Conservation (phyloP, 2,113 vertebrate species). For the Axis porcinus region DNA sequence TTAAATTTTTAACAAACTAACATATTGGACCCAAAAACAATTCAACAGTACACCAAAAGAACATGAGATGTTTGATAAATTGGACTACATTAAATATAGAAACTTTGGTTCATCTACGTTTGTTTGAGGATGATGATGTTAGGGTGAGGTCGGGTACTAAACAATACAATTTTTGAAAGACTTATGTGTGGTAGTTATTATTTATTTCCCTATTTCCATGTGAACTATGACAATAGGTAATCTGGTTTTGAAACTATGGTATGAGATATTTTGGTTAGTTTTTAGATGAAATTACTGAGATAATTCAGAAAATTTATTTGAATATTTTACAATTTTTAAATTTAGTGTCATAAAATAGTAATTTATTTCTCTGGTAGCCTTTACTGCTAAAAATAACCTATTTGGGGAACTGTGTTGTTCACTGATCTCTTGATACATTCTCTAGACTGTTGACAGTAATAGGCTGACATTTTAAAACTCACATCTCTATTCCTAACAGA, state of each 20-base stretch:
- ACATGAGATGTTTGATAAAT: not conserved
- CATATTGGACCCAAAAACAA: not conserved
- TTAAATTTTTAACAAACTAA: not conserved
- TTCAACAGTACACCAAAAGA: not conserved
- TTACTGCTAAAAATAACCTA: not conserved
- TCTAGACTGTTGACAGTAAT: not conserved
- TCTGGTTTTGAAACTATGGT: not conserved
- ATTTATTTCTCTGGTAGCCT: not conserved
- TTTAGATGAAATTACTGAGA: not conserved
- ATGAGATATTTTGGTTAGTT: not conserved
- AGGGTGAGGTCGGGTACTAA: not conserved
- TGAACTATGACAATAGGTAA: not conserved
- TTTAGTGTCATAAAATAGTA: not conserved
- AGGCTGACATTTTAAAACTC: not conserved
- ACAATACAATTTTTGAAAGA: not conserved
- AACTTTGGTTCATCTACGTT: not conserved
- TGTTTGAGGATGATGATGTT: not conserved
- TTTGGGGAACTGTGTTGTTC: not conserved
- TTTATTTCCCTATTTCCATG: not conserved
- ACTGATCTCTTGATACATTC: not conserved
- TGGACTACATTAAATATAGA: not conserved
- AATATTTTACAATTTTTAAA: not conserved
- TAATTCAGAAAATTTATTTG: not conserved
- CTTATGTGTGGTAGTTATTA: not conserved
- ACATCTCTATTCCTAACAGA: not conserved